Evolutionary conservation across 2,113 vertebrate genomes (phyloP).

Genomic region (Jaculus jaculus): DNA sequence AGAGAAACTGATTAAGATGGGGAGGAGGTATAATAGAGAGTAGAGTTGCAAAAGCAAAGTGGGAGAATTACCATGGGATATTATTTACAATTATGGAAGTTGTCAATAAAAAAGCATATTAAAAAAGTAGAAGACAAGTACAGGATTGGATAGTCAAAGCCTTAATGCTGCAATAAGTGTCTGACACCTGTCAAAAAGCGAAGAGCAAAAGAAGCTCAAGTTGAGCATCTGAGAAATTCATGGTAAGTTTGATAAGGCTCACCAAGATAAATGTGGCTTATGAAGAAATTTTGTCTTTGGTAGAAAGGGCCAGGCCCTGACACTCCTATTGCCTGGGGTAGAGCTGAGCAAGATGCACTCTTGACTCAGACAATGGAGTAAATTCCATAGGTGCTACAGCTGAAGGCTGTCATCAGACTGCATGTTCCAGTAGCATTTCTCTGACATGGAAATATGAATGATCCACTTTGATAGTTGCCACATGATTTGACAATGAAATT

Average conservation of each 20-base stretch:
- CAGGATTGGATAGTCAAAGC: neutral
- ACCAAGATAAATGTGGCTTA: neutral
- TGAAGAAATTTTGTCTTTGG: neutral
- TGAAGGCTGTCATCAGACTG: neutral
- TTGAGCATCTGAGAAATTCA: slow-evolving; percentile 8
- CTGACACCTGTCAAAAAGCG: neutral
- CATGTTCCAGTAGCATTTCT: neutral
- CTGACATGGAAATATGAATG: neutral
- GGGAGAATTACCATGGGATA: too few relatives aligned
- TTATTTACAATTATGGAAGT: too few relatives aligned
- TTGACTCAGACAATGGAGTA: neutral
- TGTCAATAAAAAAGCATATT: too few relatives aligned
- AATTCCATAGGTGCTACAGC: neutral
- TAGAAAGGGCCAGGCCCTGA: neutral
- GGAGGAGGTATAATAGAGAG: too few relatives aligned
- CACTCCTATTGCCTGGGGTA: neutral
- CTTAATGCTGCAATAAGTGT: neutral
- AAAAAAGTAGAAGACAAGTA: neutral
- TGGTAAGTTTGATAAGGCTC: neutral
- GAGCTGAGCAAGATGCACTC: neutral
- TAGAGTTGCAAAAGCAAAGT: too few relatives aligned
- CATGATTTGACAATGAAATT: neutral
- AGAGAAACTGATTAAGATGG: too few relatives aligned
- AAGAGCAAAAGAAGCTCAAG: neutral
- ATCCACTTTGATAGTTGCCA: neutral